Percentiles rank a stretch among this genome's conserved stretches.
These are phyloP conservation scores for Harpegnathos saltator DNA, from an alignment of 1,140 invertebrate species.

Conservation along the genomic window DNA sequence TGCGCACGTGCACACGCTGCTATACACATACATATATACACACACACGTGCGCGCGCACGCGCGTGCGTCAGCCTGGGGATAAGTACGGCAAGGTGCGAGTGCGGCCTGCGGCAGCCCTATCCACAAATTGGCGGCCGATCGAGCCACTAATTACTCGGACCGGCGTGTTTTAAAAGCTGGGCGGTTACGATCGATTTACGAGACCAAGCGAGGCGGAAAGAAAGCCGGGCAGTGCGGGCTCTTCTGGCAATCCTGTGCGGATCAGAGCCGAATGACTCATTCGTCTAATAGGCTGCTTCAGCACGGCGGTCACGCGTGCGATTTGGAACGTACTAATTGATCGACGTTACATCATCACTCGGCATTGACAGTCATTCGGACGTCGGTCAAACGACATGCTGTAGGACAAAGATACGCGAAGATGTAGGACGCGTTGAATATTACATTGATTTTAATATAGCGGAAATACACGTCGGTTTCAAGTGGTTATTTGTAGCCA, in stretches of 20 bases:
- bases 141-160: slow-evolving; percentile 77
- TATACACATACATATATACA: background rate
- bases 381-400: too few relatives aligned
- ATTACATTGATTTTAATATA: slow-evolving; percentile 3
- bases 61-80: background rate
- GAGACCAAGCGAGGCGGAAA: slow-evolving; percentile 42
- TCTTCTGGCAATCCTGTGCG: slow-evolving; percentile 36
- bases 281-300: slow-evolving; percentile 51
- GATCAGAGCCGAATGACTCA: slow-evolving; percentile 39
- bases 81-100: slow-evolving; percentile 37
- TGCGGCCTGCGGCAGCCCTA: slow-evolving; percentile 58
- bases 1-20: background rate
- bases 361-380: too few relatives aligned
- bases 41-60: background rate
- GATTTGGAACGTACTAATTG: slow-evolving; percentile 23
- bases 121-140: slow-evolving; percentile 79
- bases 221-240: slow-evolving; percentile 35
- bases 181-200: slow-evolving; percentile 74
- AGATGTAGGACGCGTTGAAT: too few relatives aligned
- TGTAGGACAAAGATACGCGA: too few relatives aligned
- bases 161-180: slow-evolving; percentile 77
- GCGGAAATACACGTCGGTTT: background rate
- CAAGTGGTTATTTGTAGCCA: background rate
- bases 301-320: slow-evolving; percentile 32
- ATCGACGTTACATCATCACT: background rate